These are phyloP conservation scores for Rhineura floridana DNA, from an alignment of 2,113 vertebrate species.

Conservation along the genomic window DNA sequence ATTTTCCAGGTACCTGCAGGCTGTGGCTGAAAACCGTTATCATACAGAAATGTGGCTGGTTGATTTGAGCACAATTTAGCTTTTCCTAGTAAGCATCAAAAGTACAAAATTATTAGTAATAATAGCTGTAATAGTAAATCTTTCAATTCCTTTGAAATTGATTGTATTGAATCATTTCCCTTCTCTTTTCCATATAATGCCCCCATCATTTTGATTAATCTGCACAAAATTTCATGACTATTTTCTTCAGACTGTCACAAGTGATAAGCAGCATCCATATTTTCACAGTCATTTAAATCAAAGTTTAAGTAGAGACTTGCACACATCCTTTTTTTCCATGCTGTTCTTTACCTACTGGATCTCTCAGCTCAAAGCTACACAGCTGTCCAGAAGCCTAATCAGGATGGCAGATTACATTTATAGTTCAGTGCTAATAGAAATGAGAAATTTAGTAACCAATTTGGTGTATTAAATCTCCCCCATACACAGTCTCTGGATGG, in stretches of 20 bases:
- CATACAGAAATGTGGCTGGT: neutral
- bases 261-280: neutral
- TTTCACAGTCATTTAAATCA: neutral
- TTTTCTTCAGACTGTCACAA: neutral
- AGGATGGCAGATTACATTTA: neutral
- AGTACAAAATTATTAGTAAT: neutral
- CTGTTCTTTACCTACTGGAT: neutral
- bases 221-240: neutral
- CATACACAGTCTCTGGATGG: neutral
- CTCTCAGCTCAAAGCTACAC: constrained; percentile 5
- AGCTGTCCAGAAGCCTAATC: constrained; percentile 3
- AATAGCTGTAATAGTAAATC: neutral
- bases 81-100: neutral
- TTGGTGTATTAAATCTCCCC: neutral
- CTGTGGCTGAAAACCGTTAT: neutral
- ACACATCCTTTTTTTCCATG: neutral
- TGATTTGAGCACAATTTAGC: neutral
- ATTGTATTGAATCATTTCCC: constrained; percentile 34
- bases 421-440: constrained; percentile 26
- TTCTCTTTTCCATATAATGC: constrained; percentile 14
- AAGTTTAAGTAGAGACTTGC: neutral
- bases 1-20: neutral
- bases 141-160: fast-evolving
- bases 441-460: neutral
- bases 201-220: neutral